phyloP scores from a whole-genome alignment of 1,140 invertebrate species.

The Semibalanus balanoides region DNA sequence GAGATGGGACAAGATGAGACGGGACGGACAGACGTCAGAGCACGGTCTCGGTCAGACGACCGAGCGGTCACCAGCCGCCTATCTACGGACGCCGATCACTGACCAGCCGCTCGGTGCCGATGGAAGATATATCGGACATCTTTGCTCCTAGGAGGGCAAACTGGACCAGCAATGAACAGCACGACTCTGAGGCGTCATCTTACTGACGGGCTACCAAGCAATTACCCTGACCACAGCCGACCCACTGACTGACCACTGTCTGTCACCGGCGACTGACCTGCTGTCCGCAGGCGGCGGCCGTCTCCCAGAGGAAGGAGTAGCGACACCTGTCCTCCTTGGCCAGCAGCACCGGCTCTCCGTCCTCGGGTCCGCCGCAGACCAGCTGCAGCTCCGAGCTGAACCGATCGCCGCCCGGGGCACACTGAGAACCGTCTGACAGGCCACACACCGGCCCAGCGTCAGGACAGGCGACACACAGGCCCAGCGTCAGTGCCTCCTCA shows the following conservation, averaged over 20 bases:
- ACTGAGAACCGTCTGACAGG: background rate
- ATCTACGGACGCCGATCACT: background rate
- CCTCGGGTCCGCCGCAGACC: background rate
- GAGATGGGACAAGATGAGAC: background rate
- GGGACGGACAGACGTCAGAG: background rate
- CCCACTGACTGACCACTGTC: too few relatives aligned
- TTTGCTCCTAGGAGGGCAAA: too few relatives aligned
- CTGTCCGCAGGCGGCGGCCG: background rate
- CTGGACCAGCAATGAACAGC: too few relatives aligned
- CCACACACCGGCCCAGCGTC: too few relatives aligned
- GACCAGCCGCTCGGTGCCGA: too few relatives aligned
- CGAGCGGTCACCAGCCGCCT: background rate
- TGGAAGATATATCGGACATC: too few relatives aligned
- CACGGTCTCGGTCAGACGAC: background rate
- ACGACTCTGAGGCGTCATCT: too few relatives aligned
- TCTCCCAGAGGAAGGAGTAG: background rate
- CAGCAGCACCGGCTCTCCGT: background rate
- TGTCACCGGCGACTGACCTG: background rate
- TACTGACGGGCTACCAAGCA: too few relatives aligned
- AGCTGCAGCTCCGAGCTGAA: background rate
- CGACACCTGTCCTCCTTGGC: background rate
- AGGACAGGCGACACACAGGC: too few relatives aligned
- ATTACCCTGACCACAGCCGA: too few relatives aligned
- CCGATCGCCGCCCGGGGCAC: too few relatives aligned
- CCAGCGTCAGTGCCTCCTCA: background rate